Evolutionary conservation across 2,888 invertebrate genomes (phyloP), one percentile per base, ranked within the genome.

Genomic region (Diplolepis rosae): DNA sequence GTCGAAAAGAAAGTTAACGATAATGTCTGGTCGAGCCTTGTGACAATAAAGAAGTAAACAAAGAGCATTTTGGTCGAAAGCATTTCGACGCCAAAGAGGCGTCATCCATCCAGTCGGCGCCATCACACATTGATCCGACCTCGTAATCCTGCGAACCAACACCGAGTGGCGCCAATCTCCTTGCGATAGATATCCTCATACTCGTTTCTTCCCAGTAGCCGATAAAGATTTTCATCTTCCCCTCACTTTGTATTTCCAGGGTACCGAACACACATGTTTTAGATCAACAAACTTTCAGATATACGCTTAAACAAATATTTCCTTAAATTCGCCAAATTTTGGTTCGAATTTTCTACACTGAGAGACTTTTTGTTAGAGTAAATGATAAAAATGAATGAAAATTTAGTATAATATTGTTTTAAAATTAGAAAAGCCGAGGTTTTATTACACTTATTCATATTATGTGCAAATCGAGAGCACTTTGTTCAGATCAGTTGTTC

Each of bases 31-130:
- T 69, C 24, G 65, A 7, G 51, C 65, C 3, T 42, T 52, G 22
- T 32, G 54, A 65, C 28, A 48, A 30, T 18, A 45, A 42, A 1
- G 45, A 30, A 69, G 69, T 69, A 69, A 69, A 69, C 69, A 69
- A 69, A 69, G 13, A 28, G 35, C 65, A 70, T 52, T 48, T 45
- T 48, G 35, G 32, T 66, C 45, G 30, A 15, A 15, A 52, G 54
- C 32, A 52, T 30, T 27, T n/a, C 48, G 54, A 54, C n/a, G 65
- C 65, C 66, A 54, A 30, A 79, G 73, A 42, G 70, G 76, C 79
- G 79, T 74, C 81, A 75, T 73, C 74, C 73, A 76, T n/a, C n/a
- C n/a, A n/a, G n/a, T n/a, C n/a, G 82, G 79, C 82, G 79, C 80
- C 80, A 69, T 79, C 73, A 65, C 56, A 27, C 73, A 81, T 82